Evolutionary conservation across 2,888 invertebrate genomes (phyloP).

Genomic region (Eucriotettix oculatus): DNA sequence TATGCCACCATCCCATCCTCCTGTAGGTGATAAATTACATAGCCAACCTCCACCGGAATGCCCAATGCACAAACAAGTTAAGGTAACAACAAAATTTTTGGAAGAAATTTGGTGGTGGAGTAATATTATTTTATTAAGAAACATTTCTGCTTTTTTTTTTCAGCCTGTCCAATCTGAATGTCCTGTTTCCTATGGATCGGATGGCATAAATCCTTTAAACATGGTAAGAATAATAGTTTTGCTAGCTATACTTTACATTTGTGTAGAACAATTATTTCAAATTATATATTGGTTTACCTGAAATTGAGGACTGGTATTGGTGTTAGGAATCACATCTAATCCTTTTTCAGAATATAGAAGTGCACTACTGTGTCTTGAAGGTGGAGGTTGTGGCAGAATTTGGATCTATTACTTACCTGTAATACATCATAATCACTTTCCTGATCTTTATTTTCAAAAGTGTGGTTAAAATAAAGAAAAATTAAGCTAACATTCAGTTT

Average conservation of each 20-base stretch:
- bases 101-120: not conserved
- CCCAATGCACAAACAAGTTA: conserved; percentile 53
- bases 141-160: conserved; percentile 6
- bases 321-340: too few relatives aligned
- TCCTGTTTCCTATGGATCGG: conserved; percentile 42
- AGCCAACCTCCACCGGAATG: conserved; percentile 47
- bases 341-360: too few relatives aligned
- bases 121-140: not conserved
- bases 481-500: too few relatives aligned
- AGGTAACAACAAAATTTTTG: conserved; percentile 12
- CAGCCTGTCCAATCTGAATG: conserved; percentile 40
- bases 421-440: too few relatives aligned
- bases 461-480: too few relatives aligned
- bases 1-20: conserved; percentile 9
- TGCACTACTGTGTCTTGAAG: too few relatives aligned
- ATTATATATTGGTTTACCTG: too few relatives aligned
- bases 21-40: conserved; percentile 13
- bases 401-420: too few relatives aligned
- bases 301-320: too few relatives aligned
- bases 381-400: too few relatives aligned
- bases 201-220: conserved; percentile 66
- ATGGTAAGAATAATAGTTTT: conserved; percentile 38
- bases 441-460: too few relatives aligned
- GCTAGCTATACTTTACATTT: not conserved
- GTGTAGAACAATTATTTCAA: not conserved